Conservation (phyloP, 2,113 vertebrate species). For the Mus pahari region DNA sequence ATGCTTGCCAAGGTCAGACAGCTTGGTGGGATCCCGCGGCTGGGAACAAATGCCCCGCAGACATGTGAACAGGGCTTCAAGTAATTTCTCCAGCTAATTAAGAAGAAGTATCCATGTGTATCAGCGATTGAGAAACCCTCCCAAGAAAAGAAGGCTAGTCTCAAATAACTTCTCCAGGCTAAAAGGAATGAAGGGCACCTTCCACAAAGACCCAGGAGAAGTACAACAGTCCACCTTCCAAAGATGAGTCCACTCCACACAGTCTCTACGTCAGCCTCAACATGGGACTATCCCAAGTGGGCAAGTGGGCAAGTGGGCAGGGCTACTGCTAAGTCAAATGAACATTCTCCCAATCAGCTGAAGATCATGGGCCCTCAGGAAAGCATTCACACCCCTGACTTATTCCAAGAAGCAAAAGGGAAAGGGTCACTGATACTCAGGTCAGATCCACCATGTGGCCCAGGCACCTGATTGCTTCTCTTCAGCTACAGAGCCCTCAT, state of each 20-base stretch:
- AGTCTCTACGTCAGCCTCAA: background rate
- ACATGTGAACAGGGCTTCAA: background rate
- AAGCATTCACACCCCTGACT: accelerated
- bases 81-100: conserved; percentile 46
- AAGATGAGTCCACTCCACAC: background rate
- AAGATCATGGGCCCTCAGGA: background rate
- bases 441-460: background rate
- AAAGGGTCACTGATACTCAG: background rate
- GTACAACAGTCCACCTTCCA: accelerated
- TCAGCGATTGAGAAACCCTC: background rate
- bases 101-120: background rate
- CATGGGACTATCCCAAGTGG: background rate
- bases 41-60: background rate
- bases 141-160: background rate
- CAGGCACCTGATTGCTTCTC: background rate
- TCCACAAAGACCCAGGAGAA: background rate
- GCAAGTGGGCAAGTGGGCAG: accelerated
- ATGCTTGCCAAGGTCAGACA: background rate
- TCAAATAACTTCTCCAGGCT: background rate
- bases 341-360: too few species aligned
- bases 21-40: background rate
- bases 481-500: background rate
- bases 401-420: too few species aligned
- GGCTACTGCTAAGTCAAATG: background rate
- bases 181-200: background rate